Evolutionary conservation across 1,140 invertebrate species (phyloP).

Genomic region (Diorhabda sublineata): DNA sequence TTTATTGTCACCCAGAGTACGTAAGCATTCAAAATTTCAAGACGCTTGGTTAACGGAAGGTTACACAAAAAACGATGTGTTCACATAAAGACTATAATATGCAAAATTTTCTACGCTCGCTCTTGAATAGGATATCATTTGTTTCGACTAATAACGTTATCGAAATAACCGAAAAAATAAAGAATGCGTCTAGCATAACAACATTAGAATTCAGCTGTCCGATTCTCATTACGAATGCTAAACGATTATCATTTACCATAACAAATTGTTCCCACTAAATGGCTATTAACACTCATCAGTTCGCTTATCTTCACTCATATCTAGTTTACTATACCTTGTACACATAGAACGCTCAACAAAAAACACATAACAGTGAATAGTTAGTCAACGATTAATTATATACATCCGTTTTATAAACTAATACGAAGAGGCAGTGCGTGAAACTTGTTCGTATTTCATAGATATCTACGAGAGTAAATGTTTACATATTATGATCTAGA

Average conservation of each 20-base stretch:
- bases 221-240: slow-evolving; percentile 9
- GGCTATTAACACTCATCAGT: slow-evolving; percentile 17
- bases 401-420: background rate
- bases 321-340: slow-evolving; percentile 9
- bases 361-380: background rate
- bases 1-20: too few relatives aligned
- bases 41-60: too few relatives aligned
- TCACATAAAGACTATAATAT: too few relatives aligned
- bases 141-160: too few relatives aligned
- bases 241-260: slow-evolving; percentile 13
- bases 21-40: too few relatives aligned
- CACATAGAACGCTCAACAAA: slow-evolving; percentile 1
- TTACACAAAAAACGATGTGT: too few relatives aligned
- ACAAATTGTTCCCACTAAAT: slow-evolving; percentile 6
- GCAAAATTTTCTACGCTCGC: too few relatives aligned
- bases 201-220: background rate
- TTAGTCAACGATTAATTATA: slow-evolving; percentile 2
- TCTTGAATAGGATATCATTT: too few relatives aligned
- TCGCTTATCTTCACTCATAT: slow-evolving; percentile 18
- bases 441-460: background rate
- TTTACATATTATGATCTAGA: too few relatives aligned
- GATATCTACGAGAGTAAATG: too few relatives aligned
- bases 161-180: too few relatives aligned
- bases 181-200: too few relatives aligned
- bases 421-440: background rate